phyloP scores from a whole-genome alignment of 2,797 vertebrate species.

The Propithecus perrieri region DNA sequence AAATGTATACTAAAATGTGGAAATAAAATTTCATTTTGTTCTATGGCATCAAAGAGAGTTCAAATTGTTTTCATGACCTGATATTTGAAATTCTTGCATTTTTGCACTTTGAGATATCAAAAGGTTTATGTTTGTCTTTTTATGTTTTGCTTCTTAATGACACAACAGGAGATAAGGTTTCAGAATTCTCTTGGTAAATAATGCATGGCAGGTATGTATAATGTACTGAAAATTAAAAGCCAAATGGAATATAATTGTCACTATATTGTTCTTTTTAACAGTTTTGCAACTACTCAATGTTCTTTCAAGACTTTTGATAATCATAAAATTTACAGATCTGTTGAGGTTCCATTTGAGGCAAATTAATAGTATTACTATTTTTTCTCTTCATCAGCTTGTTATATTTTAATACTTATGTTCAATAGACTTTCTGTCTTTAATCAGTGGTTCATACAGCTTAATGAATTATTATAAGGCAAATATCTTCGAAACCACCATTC shows the following conservation, averaged over 20 bases:
- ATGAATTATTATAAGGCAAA: not conserved
- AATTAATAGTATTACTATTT: not conserved
- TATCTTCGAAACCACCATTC: not conserved
- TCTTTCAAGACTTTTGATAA: not conserved
- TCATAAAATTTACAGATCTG: not conserved
- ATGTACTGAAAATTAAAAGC: not conserved
- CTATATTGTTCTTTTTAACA: not conserved
- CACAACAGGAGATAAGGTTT: not conserved
- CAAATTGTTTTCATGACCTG: not conserved
- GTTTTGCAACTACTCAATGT: not conserved
- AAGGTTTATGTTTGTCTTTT: not conserved
- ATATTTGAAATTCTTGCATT: not conserved
- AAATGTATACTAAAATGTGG: not conserved
- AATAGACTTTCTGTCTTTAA: not conserved
- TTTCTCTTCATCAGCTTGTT: not conserved
- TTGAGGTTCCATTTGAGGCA: not conserved
- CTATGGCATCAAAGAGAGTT: not conserved
- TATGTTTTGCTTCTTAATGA: conserved; percentile 33
- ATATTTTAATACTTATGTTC: not conserved
- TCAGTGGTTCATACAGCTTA: not conserved
- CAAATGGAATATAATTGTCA: not conserved
- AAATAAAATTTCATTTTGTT: conserved; percentile 30
- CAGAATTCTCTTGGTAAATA: not conserved
- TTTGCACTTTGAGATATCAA: not conserved
- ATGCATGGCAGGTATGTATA: not conserved